phyloP scores from a whole-genome alignment of 1,140 invertebrate genomes.

The Pseudomyrmex concolor region DNA sequence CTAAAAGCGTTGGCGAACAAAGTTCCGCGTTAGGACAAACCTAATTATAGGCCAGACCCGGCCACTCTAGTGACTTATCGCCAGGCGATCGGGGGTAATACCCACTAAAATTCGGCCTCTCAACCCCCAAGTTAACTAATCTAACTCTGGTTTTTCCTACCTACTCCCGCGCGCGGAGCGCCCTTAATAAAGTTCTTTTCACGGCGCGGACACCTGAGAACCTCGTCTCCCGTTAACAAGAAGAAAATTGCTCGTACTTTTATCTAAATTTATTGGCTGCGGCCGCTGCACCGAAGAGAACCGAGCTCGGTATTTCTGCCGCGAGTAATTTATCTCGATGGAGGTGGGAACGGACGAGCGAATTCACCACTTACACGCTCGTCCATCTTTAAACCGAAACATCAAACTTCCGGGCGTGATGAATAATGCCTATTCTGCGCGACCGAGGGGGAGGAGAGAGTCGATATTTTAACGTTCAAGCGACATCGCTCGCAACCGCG shows the following conservation, averaged over 20 bases:
- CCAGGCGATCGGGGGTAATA: conserved; percentile 68
- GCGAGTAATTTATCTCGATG: conserved; percentile 50
- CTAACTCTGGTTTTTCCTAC: conserved; percentile 34
- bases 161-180: not conserved
- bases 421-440: conserved; percentile 38
- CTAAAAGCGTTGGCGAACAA: conserved; percentile 16
- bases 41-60: conserved; percentile 58
- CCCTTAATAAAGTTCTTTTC: conserved; percentile 47
- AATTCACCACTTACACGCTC: conserved; percentile 28
- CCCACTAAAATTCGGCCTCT: conserved; percentile 53
- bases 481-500: conserved; percentile 28
- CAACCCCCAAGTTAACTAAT: conserved; percentile 58
- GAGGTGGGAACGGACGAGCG: not conserved
- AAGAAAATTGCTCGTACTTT: conserved; percentile 80
- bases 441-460: not conserved
- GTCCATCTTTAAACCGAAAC: conserved; percentile 52
- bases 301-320: conserved; percentile 53
- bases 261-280: conserved; percentile 75
- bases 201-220: not conserved
- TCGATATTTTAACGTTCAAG: conserved; percentile 33
- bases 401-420: conserved; percentile 49
- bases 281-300: conserved; percentile 5
- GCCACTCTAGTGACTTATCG: conserved; percentile 63
- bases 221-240: conserved; percentile 72
- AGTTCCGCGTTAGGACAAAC: conserved; percentile 55